Conservation (phyloP, 2,797 vertebrate species). For the Pangasius djambal region DNA sequence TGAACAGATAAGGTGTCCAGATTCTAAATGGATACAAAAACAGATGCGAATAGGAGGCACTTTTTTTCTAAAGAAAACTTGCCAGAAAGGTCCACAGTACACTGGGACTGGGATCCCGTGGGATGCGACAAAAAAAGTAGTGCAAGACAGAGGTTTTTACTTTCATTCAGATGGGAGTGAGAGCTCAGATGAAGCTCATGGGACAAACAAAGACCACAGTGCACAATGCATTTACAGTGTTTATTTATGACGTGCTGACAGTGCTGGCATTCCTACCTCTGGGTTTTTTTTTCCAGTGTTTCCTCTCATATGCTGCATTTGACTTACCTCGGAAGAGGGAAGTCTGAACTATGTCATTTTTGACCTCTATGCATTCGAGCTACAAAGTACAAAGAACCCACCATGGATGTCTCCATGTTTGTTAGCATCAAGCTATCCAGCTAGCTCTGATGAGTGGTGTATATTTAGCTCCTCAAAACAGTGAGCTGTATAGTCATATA, state of each 20-base stretch:
- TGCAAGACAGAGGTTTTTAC: not conserved
- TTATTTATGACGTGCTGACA: slow-evolving; percentile 20
- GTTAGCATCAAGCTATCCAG: not conserved
- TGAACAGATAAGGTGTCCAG: not conserved
- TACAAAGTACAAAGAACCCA: not conserved
- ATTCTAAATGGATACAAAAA: not conserved
- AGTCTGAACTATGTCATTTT: not conserved
- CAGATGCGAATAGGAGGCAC: not conserved
- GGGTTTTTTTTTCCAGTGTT: not conserved
- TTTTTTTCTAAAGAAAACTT: not conserved
- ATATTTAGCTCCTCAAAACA: not conserved
- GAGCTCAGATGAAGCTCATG: not conserved
- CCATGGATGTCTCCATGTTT: too few species aligned
- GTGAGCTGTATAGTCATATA: not conserved
- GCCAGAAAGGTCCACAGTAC: not conserved
- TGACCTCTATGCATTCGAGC: not conserved
- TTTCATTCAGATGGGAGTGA: not conserved
- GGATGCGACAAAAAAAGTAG: not conserved
- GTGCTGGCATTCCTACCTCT: not conserved
- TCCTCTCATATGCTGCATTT: not conserved
- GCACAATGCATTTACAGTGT: not conserved
- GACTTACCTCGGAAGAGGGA: not conserved
- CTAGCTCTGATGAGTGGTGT: not conserved
- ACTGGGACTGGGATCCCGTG: not conserved
- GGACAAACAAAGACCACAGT: not conserved